phyloP scores from a whole-genome alignment of 2,888 invertebrate species.

The Parthenolecanium corni region DNA sequence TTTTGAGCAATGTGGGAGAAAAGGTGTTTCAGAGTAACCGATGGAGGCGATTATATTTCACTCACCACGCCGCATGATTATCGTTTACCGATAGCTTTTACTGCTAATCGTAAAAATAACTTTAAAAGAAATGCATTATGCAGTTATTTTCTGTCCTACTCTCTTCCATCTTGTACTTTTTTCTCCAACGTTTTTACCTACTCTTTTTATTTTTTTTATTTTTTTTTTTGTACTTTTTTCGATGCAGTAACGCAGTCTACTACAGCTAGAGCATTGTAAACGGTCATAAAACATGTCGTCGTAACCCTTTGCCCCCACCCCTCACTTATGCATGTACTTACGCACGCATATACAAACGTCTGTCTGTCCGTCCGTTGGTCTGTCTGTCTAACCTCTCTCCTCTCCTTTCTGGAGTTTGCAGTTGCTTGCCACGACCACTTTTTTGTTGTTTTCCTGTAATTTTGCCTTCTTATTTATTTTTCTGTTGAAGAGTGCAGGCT shows the following conservation, averaged over 20 bases:
- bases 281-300: slow-evolving; percentile 13
- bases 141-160: neutral
- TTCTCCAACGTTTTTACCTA: neutral
- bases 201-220: neutral
- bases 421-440: neutral
- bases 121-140: slow-evolving; percentile 22
- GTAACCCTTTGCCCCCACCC: neutral
- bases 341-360: neutral
- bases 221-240: neutral
- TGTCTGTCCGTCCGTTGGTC: neutral
- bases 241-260: slow-evolving; percentile 5
- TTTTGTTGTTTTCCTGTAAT: neutral
- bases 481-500: no score
- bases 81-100: slow-evolving; percentile 27
- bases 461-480: neutral
- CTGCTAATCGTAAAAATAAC: slow-evolving; percentile 27
- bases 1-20: no score
- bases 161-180: no score
- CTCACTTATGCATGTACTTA: neutral
- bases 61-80: slow-evolving; percentile 4
- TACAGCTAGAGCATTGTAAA: slow-evolving; percentile 5
- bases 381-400: neutral
- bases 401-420: neutral
- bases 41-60: neutral
- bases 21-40: neutral